Conservation (phyloP, 2,797 vertebrate genomes). For the Pipistrellus pygmaeus region DNA sequence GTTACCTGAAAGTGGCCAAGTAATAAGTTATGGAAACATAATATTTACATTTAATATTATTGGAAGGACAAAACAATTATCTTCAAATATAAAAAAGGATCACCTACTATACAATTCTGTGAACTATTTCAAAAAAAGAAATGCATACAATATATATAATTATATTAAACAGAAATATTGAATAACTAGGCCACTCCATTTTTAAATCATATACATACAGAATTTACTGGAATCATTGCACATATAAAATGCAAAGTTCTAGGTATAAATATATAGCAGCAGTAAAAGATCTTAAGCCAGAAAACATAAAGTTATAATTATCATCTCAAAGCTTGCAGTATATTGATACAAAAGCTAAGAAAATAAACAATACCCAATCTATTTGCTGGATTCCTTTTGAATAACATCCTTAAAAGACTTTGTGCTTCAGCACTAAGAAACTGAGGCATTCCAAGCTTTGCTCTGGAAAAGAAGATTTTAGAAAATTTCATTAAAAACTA, state of each 20-base stretch:
- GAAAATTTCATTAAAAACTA: slow-evolving; percentile 41
- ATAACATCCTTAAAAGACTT: slow-evolving; percentile 98
- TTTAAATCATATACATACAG: neutral
- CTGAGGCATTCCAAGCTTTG: slow-evolving; percentile 99
- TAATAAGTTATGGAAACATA: neutral
- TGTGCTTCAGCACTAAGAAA: slow-evolving; percentile 98
- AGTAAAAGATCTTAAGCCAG: slow-evolving; percentile 16
- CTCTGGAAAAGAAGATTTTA: slow-evolving; percentile 88
- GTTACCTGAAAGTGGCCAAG: neutral
- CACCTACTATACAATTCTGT: neutral
- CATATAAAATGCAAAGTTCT: slow-evolving; percentile 23
- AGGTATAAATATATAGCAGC: neutral
- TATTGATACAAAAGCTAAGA: slow-evolving; percentile 46
- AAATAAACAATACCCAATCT: slow-evolving; percentile 92
- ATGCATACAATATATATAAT: neutral
- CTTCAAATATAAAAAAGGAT: slow-evolving; percentile 41
- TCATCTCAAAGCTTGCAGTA: neutral
- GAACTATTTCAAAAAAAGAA: slow-evolving; percentile 7
- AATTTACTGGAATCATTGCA: slow-evolving; percentile 8
- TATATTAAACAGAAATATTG: neutral
- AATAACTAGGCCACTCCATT: slow-evolving; percentile 23
- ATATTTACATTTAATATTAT: slow-evolving; percentile 36
- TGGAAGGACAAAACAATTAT: slow-evolving; percentile 37
- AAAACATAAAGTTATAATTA: slow-evolving; percentile 60
- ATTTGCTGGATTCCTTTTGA: slow-evolving; percentile 98